phyloP scores from a whole-genome alignment of 2,797 vertebrate genomes.

The Echiichthys vipera region DNA sequence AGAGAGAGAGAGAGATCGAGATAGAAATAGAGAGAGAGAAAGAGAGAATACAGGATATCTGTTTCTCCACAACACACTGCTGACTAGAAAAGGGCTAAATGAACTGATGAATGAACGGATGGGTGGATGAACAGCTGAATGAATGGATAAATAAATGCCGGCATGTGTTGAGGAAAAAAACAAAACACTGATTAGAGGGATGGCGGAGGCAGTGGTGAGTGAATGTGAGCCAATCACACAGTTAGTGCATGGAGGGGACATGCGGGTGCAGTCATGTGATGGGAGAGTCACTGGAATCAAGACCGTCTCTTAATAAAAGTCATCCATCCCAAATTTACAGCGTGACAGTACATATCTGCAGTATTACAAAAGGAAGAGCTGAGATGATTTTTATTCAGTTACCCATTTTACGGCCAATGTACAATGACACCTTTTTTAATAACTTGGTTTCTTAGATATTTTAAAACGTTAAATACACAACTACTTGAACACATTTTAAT shows the following conservation, averaged over 20 bases:
- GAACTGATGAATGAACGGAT: slow-evolving; percentile 25
- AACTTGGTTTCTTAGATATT: not conserved
- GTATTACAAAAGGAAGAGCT: slow-evolving; percentile 8
- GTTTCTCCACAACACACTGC: slow-evolving; percentile 60
- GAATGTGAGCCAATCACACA: slow-evolving; percentile 59
- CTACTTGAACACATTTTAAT: not conserved
- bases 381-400: not conserved
- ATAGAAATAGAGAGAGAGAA: slow-evolving; percentile 1
- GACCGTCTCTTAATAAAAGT: slow-evolving; percentile 2
- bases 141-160: slow-evolving; percentile 30
- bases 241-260: slow-evolving; percentile 75
- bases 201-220: slow-evolving; percentile 42
- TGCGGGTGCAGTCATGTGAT: slow-evolving; percentile 55
- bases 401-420: not conserved
- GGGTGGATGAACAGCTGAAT: slow-evolving; percentile 20
- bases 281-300: slow-evolving; percentile 24
- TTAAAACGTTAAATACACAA: not conserved
- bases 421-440: not conserved
- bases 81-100: slow-evolving; percentile 35
- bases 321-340: slow-evolving; percentile 48
- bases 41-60: slow-evolving; percentile 56
- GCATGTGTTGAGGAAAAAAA: slow-evolving; percentile 15
- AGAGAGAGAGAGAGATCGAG: slow-evolving; percentile 24
- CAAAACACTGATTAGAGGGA: slow-evolving; percentile 31
- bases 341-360: slow-evolving; percentile 16